A percentile compares a stretch with the other conserved stretches of the same genome.
These are phyloP conservation scores for Antechinus flavipes DNA, from an alignment of 2,113 vertebrate species.

Conservation along the genomic window DNA sequence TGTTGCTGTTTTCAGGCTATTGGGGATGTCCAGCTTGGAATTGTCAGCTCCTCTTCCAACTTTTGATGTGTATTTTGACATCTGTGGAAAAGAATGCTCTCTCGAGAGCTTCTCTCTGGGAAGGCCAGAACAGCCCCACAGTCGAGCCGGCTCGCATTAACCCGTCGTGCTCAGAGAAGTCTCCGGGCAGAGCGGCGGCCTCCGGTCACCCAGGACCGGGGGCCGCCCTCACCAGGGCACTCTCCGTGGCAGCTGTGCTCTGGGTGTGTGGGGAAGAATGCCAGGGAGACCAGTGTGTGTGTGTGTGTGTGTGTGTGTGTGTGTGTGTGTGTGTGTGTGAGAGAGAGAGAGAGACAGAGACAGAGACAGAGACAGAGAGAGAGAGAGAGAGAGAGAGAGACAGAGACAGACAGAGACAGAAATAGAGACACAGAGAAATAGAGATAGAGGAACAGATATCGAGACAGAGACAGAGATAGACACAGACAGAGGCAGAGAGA, in stretches of 20 bases:
- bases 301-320: background rate
- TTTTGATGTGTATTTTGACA: slow-evolving; percentile 37
- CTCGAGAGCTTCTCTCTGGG: slow-evolving; percentile 22
- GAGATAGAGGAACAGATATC: too few species aligned
- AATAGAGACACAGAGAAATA: too few species aligned
- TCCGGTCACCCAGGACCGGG: background rate
- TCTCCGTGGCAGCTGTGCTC: background rate
- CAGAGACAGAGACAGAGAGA: too few species aligned
- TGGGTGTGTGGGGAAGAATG: background rate
- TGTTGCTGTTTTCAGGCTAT: slow-evolving; percentile 12
- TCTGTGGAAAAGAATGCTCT: slow-evolving; percentile 35
- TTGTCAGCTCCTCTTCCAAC: slow-evolving; percentile 1
- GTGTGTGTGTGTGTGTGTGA: background rate
- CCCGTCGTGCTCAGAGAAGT: background rate
- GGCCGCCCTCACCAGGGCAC: background rate
- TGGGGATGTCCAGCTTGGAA: slow-evolving; percentile 21
- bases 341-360: too few species aligned
- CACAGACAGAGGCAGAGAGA: too few species aligned
- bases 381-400: too few species aligned
- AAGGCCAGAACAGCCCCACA: background rate
- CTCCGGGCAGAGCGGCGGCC: background rate
- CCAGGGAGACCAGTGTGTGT: background rate
- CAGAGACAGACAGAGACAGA: too few species aligned
- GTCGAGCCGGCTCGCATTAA: background rate
- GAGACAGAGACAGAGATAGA: too few species aligned